Evolutionary conservation across 2,888 invertebrate species (phyloP), one percentile per base, ranked within the genome.

Genomic region (Pachliopta kotzebuea): DNA sequence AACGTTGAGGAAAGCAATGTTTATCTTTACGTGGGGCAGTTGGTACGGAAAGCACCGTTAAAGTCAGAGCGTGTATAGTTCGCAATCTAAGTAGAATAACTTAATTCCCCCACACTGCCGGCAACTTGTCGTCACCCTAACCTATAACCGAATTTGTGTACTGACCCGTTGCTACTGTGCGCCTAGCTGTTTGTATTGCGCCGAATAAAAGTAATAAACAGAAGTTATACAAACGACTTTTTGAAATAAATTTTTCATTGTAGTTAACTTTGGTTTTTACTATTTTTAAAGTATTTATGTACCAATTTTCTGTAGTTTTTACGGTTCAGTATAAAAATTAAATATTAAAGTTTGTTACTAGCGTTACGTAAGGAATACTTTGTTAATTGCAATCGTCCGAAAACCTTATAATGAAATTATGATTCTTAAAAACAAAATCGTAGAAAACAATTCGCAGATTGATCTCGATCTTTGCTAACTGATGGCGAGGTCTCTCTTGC

Each of bases 111-210:
- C 37, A 0, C 8, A 14, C 17, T 9, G n/a, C 21, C 26, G 49
- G 2, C 49, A 50, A 50, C 21, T 54, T 57, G 37, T 37, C 37
- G 37, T 53, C 21, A 45, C 17, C 14, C 49, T 58, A 21, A 58
- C 54, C 45, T 58, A 53, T 45, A 54, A 53, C 55, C n/a, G 23
- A 59, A 54, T 63, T 63, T 59, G 24, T 58, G 29, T 26, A 17
- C 58, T n/a, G 17, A 58, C 50, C 49, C 50, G 24, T 23, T 50
- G 23, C 9, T 49, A 42, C 29, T 59, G n/a, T 26, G 57, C 6
- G 42, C 53, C 49, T 26, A 20, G 14, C 52, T 21, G 49, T 20
- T 45, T 53, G 7, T 45, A 18, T 54, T 54, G n/a, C 42, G 29
- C 20, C 4, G 24, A 23, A n/a, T 54, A 45, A n/a, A 29, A 49